Evolutionary conservation across 2,888 invertebrate species (phyloP).

Genomic region (Trachelus stipa): DNA sequence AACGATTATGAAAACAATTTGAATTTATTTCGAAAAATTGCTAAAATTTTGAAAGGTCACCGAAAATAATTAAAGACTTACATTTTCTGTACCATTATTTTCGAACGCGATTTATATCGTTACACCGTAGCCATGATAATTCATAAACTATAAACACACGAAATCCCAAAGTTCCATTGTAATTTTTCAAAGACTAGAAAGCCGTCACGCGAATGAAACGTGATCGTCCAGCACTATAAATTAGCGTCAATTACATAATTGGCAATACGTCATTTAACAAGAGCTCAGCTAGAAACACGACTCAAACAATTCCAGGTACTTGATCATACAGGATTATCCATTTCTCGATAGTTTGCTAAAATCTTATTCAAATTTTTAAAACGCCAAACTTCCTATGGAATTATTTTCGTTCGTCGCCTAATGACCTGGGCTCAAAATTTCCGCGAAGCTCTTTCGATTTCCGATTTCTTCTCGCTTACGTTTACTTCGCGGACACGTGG

Average conservation of each 20-base stretch:
- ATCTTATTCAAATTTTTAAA: background rate
- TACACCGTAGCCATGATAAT: background rate
- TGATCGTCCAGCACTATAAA: background rate
- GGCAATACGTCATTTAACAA: background rate
- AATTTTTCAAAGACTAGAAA: background rate
- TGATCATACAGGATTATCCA: background rate
- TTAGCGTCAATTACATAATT: background rate
- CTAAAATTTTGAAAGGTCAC: background rate
- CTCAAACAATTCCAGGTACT: background rate
- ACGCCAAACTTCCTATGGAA: background rate
- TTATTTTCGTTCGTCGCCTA: background rate
- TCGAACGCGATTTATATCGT: background rate
- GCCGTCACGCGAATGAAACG: background rate
- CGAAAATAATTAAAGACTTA: background rate
- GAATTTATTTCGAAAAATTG: no score
- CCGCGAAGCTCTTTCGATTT: background rate
- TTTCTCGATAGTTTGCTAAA: background rate
- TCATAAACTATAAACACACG: background rate
- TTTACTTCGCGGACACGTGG: background rate
- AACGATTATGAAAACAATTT: no score
- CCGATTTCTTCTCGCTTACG: background rate
- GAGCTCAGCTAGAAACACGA: background rate
- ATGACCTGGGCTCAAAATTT: background rate
- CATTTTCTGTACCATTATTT: background rate
- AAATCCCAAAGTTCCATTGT: background rate